A percentile compares a stretch with the other conserved stretches of the same genome.
These are phyloP conservation scores for Planiliza haematocheilus DNA, from an alignment of 2,113 vertebrate species.

Conservation along the genomic window DNA sequence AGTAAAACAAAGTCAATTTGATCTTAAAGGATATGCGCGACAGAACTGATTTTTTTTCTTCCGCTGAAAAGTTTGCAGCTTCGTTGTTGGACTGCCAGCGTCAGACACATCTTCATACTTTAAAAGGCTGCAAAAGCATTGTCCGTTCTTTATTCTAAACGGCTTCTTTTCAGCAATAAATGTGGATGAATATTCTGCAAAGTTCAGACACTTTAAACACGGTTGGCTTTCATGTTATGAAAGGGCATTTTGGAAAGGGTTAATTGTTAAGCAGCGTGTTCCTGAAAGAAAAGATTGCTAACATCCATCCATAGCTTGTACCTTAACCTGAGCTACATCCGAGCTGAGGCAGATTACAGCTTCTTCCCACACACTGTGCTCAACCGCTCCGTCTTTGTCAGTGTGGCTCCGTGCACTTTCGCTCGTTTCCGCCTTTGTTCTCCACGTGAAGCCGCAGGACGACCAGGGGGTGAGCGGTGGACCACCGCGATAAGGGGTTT, in stretches of 20 bases:
- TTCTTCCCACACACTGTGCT: slow-evolving; percentile 2
- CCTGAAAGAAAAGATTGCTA: background rate
- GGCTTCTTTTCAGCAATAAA: slow-evolving; percentile 12
- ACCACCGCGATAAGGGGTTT: slow-evolving; percentile 78
- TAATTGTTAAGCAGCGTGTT: too few species aligned
- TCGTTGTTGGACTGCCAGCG: slow-evolving; percentile 46
- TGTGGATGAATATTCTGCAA: background rate
- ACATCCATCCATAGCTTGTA: background rate
- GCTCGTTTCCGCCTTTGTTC: slow-evolving; percentile 80
- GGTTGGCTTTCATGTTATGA: background rate
- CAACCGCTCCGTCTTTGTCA: slow-evolving; percentile 13
- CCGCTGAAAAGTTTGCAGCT: slow-evolving; percentile 51
- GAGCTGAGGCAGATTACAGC: slow-evolving; percentile 23
- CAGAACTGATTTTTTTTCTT: slow-evolving; percentile 37
- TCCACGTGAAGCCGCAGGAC: slow-evolving; percentile 76
- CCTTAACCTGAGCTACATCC: slow-evolving; percentile 4
- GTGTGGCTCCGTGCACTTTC: slow-evolving; percentile 41
- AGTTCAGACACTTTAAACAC: background rate
- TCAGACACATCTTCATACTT: slow-evolving; percentile 25
- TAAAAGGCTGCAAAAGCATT: slow-evolving; percentile 23
- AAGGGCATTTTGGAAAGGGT: background rate
- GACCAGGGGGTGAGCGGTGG: slow-evolving; percentile 71
- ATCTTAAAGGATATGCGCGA: slow-evolving; percentile 38
- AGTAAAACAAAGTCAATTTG: slow-evolving; percentile 62
- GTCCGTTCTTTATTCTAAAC: slow-evolving; percentile 30